Evolutionary conservation across 2,888 invertebrate genomes (phyloP), one percentile per base, ranked within the genome.

Genomic region (Drosophila monieri): DNA sequence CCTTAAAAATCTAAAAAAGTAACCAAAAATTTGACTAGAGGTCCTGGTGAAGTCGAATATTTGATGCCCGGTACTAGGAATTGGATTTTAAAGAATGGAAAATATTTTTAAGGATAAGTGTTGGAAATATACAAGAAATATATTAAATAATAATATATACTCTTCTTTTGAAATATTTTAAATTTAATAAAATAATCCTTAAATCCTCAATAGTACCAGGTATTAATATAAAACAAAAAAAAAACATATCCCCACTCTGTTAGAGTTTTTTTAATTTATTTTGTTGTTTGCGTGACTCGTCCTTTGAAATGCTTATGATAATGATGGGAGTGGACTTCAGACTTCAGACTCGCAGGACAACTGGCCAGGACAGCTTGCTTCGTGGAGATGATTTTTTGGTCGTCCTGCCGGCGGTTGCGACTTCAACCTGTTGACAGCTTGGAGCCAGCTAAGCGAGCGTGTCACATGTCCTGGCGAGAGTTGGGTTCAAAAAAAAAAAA

Each of bases 351-450:
- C 35, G 14, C 35, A 35, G 35, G 35, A 35, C 35, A 41, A 41
- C 41, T 47, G 56, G 25, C 35, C 47, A 12, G 30, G 18, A 12
- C 30, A 39, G 60, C n/a, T 21, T n/a, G 23, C 23, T 5, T 21
- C 12, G 2, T n/a, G n/a, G 35, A 35, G 35, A 35, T 35, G 35
- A 6, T 23, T 21, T 21, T 21, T 10, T 25, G 18, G 15, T 18
- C 25, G 35, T 47, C 25, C 46, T 12, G n/a, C 15, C 46, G 53
- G 21, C n/a, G 21, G 47, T 12, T 30, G 39, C 47, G 54, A 10
- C 53, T 62, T 77, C 59, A 78, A 80, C 80, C 78, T 80, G 80
- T 80, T 80, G 80, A 80, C 76, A 80, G 61, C 43, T 32, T 30
- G 49, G 55, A 39, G 52, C 30, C 10, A 47, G 43, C 52, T 49